Conservation (phyloP, 2,888 invertebrate species). For the Thumatha senex region DNA sequence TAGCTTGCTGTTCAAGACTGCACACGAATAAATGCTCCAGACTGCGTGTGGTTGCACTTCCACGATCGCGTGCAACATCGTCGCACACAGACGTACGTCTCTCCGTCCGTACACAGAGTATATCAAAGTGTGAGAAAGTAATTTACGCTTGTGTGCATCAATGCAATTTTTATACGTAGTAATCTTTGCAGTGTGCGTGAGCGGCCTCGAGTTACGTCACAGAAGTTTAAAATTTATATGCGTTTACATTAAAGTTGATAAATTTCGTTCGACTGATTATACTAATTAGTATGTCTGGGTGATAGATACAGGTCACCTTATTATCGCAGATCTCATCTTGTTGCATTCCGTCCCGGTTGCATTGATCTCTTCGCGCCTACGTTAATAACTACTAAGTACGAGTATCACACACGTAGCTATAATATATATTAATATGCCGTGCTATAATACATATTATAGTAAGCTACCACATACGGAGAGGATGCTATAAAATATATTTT, state of each 20-base stretch:
- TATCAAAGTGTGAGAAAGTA: conserved; percentile 22
- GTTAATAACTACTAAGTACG: no score
- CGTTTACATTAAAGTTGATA: background rate
- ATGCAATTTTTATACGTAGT: conserved; percentile 36
- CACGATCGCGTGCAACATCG: conserved; percentile 63
- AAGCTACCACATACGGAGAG: no score
- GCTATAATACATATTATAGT: no score
- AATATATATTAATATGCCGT: no score
- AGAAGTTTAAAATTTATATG: conserved; percentile 16
- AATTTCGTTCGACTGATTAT: no score
- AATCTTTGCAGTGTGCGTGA: conserved; percentile 30
- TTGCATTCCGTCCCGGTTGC: no score
- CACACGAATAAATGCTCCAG: conserved; percentile 61
- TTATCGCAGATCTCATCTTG: no score
- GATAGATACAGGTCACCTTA: no score
- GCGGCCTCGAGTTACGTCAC: conserved; percentile 17
- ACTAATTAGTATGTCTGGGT: no score
- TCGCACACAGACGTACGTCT: conserved; percentile 40
- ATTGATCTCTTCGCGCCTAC: no score
- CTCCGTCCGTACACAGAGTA: conserved; percentile 22
- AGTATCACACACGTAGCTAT: no score
- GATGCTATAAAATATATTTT: no score
- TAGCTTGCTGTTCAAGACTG: conserved; percentile 11
- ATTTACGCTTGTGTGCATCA: conserved; percentile 22
- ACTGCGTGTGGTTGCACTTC: conserved; percentile 62